Percentiles rank a stretch among this genome's conserved stretches.
phyloP scores from a whole-genome alignment of 2,888 invertebrate species.

The Cantharis rustica region DNA sequence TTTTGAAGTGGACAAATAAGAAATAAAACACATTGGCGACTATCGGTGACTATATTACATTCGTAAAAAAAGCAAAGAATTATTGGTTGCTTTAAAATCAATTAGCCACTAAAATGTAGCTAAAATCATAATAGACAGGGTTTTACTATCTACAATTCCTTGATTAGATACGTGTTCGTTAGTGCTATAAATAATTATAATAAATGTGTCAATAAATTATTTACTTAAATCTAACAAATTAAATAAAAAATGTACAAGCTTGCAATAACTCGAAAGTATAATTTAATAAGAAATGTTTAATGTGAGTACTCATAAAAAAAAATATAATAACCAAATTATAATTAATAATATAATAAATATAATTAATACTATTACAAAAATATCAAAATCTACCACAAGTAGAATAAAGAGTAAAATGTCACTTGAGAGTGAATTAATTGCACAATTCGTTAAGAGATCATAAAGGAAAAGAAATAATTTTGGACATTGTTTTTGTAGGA shows the following conservation, averaged over 20 bases:
- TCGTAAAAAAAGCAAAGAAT: neutral
- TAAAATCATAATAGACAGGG: neutral
- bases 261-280: neutral
- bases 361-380: neutral
- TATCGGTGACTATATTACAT: neutral
- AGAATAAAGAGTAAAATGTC: neutral
- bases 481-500: neutral
- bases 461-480: neutral
- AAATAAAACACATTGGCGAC: neutral
- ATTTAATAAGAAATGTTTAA: neutral
- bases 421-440: neutral
- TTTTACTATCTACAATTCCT: neutral
- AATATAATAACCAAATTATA: neutral
- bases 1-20: neutral
- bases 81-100: neutral
- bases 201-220: neutral
- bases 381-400: neutral
- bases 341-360: neutral
- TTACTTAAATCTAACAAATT: neutral
- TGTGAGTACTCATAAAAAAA: neutral
- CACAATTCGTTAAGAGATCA: neutral
- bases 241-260: neutral
- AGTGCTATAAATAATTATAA: neutral
- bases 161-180: neutral
- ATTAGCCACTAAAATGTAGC: neutral